Evolutionary conservation across 2,797 vertebrate species (phyloP).

Genomic region (Babyrousa celebensis): DNA sequence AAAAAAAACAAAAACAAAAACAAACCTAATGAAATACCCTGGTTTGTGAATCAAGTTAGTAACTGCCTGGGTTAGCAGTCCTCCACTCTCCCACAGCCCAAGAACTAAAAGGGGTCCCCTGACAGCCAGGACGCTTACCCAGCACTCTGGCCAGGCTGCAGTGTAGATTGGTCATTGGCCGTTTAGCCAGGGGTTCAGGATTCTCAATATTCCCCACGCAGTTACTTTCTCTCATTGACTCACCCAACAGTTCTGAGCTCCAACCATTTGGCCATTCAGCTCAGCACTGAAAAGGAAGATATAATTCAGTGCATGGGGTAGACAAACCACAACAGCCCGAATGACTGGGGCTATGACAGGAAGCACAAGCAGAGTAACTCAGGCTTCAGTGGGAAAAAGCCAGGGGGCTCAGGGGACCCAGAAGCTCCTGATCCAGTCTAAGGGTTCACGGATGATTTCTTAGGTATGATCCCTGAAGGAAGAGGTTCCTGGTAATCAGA

Average conservation of each 20-base stretch:
- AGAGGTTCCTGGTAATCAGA: neutral
- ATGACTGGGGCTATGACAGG: neutral
- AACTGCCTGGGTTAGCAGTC: neutral
- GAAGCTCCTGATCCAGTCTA: neutral
- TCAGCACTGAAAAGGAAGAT: constrained; percentile 3
- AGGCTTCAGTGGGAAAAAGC: neutral
- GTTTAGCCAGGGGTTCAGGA: neutral
- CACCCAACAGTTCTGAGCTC: neutral
- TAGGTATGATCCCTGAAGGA: neutral
- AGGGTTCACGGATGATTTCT: neutral
- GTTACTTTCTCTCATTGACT: neutral
- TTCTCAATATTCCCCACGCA: constrained; percentile 8
- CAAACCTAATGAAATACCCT: no score
- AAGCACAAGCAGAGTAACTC: neutral
- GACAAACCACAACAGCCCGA: neutral
- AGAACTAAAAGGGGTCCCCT: neutral
- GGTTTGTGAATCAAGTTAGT: neutral
- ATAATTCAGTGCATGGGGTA: neutral
- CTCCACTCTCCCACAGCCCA: neutral
- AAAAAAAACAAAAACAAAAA: no score
- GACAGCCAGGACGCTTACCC: neutral
- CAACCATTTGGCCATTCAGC: neutral
- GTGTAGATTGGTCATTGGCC: neutral
- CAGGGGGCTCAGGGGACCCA: neutral
- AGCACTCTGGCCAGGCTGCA: neutral